Base-by-base conservation (phyloP, 2,888 invertebrate genomes). In the Metallyticus violacea region DNA sequence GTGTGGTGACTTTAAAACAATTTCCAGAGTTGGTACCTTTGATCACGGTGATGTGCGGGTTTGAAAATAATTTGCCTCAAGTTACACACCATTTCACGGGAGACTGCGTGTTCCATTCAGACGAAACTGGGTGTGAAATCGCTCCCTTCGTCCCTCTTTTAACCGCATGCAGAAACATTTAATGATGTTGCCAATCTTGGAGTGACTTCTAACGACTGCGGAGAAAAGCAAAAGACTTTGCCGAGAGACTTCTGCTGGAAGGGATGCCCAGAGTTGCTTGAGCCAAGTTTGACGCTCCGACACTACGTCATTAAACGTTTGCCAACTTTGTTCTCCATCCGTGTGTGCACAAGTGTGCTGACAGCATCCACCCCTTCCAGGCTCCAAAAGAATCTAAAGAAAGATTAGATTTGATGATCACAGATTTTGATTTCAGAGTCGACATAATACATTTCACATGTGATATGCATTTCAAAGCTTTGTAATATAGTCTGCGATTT, bases 141-240 rank as follows among this genome's bases (percentile, higher is more conserved):
- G 86, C n/a, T 76, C 26, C 79, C 81, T 81, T 77, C 29, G 79
- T 25, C 82, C 81, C 85, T 77, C 80, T 81, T 82, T 87, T 81
- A 82, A 78, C 29, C 87, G 85, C 76, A 82, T 85, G 86, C 88
- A 86, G 87, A 86, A 88, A 88, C 88, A 87, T 88, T 88, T 88
- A 88, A 88, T 88, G 88, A 88, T 88, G 88, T 88, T 88, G 87
- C 88, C 88, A 87, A 88, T 88, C 87, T 87, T 88, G 79, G 84
- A 88, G 88, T 86, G 87, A 88, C 83, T 86, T 87, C 83, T 87
- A 86, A 81, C 86, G 85, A 83, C 77, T 83, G 27, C 76, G 40
- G 40, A 83, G 28, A 86, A 81, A 62, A 77, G 85, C 85, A 79
- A 85, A 62, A 86, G 81, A 28, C 77, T 27, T 76, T n/a, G 62